phyloP scores from a whole-genome alignment of 2,797 vertebrate species.

The Myotis pilosus region DNA sequence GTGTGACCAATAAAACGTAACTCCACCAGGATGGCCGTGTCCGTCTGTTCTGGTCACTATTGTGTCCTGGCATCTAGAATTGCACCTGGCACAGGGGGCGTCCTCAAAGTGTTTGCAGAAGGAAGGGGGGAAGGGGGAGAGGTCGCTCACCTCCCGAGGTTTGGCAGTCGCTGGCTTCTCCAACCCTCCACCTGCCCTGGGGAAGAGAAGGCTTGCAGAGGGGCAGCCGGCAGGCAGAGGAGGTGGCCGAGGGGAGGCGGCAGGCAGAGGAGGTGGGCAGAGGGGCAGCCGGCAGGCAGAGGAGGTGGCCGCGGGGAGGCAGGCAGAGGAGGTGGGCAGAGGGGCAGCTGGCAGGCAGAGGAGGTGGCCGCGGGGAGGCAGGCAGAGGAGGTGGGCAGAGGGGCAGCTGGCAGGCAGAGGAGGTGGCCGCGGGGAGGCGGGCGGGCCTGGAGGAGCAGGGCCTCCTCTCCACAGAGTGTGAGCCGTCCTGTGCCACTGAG shows the following conservation, averaged over 20 bases:
- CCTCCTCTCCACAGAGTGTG: not conserved
- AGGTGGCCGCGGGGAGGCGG: not conserved
- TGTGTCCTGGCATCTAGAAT: not conserved
- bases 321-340: not conserved
- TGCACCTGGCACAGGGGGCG: not conserved
- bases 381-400: no score
- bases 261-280: no score
- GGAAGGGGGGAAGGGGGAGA: no score
- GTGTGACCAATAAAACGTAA: accelerated
- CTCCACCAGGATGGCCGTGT: accelerated
- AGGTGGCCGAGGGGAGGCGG: not conserved
- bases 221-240: not conserved
- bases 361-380: not conserved
- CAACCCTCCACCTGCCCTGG: no score
- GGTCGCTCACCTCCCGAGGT: not conserved
- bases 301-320: not conserved
- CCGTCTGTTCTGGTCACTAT: not conserved
- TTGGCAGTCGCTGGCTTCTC: not conserved
- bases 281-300: not conserved
- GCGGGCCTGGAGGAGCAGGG: not conserved
- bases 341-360: not conserved
- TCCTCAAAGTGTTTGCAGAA: not conserved
- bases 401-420: not conserved
- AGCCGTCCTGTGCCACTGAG: accelerated
- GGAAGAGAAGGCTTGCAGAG: not conserved